Percentiles rank a stretch among this genome's conserved stretches.
Conservation (phyloP, 1,140 invertebrate genomes). For the Lepidurus arcticus region DNA sequence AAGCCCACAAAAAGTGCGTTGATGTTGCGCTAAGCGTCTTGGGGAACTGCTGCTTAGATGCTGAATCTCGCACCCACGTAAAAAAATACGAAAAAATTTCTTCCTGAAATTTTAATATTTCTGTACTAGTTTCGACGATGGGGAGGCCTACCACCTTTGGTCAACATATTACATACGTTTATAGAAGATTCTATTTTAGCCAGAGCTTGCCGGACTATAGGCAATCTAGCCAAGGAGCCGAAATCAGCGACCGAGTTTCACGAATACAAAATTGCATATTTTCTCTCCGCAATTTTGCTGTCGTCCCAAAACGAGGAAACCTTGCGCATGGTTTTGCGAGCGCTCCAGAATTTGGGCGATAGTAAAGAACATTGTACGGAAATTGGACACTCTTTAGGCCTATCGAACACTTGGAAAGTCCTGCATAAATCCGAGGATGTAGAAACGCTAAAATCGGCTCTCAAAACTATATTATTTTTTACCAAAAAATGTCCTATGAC, state of each 20-base stretch:
- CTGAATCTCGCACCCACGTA: neutral
- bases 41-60: neutral
- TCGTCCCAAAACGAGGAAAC: neutral
- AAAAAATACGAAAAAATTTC: neutral
- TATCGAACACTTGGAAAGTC: neutral
- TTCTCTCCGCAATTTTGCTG: neutral
- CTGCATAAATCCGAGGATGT: neutral
- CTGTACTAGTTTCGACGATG: neutral
- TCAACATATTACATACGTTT: neutral
- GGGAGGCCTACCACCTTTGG: conserved; percentile 12
- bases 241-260: conserved; percentile 9
- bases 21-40: neutral
- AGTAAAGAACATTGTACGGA: neutral
- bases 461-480: neutral
- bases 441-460: neutral
- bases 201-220: conserved; percentile 3
- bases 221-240: neutral
- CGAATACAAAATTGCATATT: neutral
- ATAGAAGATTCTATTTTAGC: neutral
- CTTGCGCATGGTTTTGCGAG: neutral
- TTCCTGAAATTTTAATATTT: neutral
- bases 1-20: neutral
- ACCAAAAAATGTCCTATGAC: conserved; percentile 1
- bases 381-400: neutral
- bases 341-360: neutral